phyloP scores from a whole-genome alignment of 2,797 vertebrate species.

The Anguilla anguilla region DNA sequence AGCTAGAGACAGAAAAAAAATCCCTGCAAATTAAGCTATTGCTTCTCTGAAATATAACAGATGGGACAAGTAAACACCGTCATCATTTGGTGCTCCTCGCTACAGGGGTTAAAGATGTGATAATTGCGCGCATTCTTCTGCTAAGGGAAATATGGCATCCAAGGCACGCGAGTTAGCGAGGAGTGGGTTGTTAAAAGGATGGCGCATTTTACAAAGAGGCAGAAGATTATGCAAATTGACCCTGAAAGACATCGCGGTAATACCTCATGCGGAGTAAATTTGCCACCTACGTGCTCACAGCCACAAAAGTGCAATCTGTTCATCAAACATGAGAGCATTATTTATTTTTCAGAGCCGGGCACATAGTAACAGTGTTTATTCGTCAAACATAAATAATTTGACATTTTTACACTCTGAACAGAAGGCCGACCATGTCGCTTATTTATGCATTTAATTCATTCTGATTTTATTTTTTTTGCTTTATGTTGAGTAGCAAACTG shows the following conservation, averaged over 20 bases:
- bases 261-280: constrained; percentile 36
- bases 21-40: constrained; percentile 21
- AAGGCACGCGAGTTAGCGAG: constrained; percentile 31
- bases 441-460: not conserved
- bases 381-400: constrained; percentile 14
- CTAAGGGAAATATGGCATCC: constrained; percentile 47
- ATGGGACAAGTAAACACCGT: constrained; percentile 30
- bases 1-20: not conserved
- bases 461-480: not conserved
- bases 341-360: constrained; percentile 19
- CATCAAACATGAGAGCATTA: constrained; percentile 20
- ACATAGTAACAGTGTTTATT: constrained; percentile 11
- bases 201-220: constrained; percentile 55
- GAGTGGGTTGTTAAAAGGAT: constrained; percentile 42
- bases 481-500: not conserved
- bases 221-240: constrained; percentile 66
- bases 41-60: constrained; percentile 34
- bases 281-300: constrained; percentile 37
- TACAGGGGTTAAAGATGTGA: constrained; percentile 46
- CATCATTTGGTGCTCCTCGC: constrained; percentile 27
- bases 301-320: constrained; percentile 41
- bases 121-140: constrained; percentile 40
- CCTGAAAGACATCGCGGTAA: constrained; percentile 52
- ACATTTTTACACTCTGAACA: constrained; percentile 11
- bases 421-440: not conserved